Conservation (phyloP, 2,797 vertebrate species). For the Gallinago stenura region DNA sequence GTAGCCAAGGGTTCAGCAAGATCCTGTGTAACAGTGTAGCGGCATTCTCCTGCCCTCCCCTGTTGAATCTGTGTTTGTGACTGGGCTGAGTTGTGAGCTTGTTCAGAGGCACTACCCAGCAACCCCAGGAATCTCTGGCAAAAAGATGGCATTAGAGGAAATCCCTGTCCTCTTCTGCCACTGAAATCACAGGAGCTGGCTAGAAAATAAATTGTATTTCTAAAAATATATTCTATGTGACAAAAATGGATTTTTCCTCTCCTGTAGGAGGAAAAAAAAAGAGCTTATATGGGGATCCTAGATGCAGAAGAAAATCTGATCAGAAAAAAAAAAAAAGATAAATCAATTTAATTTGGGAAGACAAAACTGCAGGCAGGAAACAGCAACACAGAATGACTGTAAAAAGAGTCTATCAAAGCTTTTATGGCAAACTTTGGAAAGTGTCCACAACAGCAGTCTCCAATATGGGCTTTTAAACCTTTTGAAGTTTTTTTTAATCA, state of each 20-base stretch:
- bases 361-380: background rate
- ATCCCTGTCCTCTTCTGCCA: background rate
- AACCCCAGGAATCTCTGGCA: background rate
- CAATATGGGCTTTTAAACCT: background rate
- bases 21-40: background rate
- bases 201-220: background rate
- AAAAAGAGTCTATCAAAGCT: background rate
- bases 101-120: background rate
- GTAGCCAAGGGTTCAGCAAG: background rate
- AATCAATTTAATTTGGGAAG: background rate
- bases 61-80: background rate
- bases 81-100: background rate
- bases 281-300: background rate
- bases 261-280: accelerated
- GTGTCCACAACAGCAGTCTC: background rate
- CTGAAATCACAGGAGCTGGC: background rate
- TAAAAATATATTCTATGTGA: background rate
- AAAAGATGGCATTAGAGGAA: background rate
- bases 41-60: background rate
- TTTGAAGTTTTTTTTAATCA: background rate
- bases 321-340: background rate
- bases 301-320: background rate
- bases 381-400: background rate
- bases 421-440: background rate
- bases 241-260: background rate